Base-by-base conservation (phyloP, 2,888 invertebrate genomes). In the Drosophila formosana region DNA sequence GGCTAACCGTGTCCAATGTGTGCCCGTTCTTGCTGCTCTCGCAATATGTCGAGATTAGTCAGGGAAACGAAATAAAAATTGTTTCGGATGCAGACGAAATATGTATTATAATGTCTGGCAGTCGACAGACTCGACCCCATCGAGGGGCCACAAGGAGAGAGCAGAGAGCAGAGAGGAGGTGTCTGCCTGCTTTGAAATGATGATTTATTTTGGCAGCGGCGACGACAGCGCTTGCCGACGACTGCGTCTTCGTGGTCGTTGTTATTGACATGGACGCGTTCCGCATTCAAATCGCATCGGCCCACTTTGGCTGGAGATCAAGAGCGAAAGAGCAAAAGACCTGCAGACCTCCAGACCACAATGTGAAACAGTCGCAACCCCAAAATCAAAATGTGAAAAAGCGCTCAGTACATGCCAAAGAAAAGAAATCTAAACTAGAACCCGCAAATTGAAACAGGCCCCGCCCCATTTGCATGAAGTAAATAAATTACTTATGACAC, bases 91-190 rank as follows among this genome's bases (percentile, higher is more conserved):
- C 87, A 83, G 81, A 72, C 80, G 11, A 66, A 68, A 79, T 71
- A 70, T 78, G 62, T 81, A 89, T 83, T 89, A 89, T 85, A 89
- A 75, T 89, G 89, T 85, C 84, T 85, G 88, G 87, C 88, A 68
- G 72, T 63, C 78, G 72, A 74, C 83, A 77, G 72, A 71, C 68
- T 62, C 46, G 66, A 68, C 67, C 57, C 58, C 78, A 67, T 43
- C 50, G 61, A 18, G 18, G 18, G 18, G 28, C 1, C 11, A 39
- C 8, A 3, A 26, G 46, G n/a, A 2, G 30, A 56, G 56, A n/a
- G 65, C 45, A 39, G 1, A 4, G 30, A 1, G 45, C 28, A 8
- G 11, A 7, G 7, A 3, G 34, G 55, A 57, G 58, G 18, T 64
- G 63, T 49, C 63, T 55, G 71, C 73, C 63, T 55, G 71, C 76